Conservation (phyloP, 2,797 vertebrate species). For the Centroberyx gerrardi region DNA sequence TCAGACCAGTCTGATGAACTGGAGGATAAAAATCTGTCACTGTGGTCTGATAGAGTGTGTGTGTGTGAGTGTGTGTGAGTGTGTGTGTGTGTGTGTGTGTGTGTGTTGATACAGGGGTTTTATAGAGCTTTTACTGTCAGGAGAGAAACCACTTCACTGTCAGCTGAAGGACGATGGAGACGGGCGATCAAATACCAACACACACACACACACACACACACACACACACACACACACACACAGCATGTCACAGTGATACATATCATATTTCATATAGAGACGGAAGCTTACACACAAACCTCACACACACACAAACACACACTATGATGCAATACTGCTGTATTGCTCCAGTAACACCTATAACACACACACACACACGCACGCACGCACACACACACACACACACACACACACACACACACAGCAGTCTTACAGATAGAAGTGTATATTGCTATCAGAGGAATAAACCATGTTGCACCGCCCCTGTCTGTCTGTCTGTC, state of each 20-base stretch:
- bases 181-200: not conserved
- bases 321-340: slow-evolving; percentile 37
- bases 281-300: not conserved
- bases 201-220: not conserved
- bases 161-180: slow-evolving; percentile 40
- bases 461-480: too few relatives aligned
- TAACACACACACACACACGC: too few relatives aligned
- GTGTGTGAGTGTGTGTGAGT: too few relatives aligned
- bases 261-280: slow-evolving; percentile 29
- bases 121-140: slow-evolving; percentile 21
- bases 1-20: too few relatives aligned
- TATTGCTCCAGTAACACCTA: slow-evolving; percentile 22
- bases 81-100: not conserved
- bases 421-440: too few relatives aligned
- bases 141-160: slow-evolving; percentile 22
- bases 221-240: not conserved
- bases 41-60: not conserved
- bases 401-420: too few relatives aligned
- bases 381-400: too few relatives aligned
- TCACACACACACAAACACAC: slow-evolving; percentile 17
- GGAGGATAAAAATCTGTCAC: too few relatives aligned
- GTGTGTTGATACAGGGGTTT: too few relatives aligned
- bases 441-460: too few relatives aligned
- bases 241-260: not conserved
- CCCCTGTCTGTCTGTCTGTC: too few relatives aligned